A percentile compares a stretch with the other conserved stretches of the same genome.
phyloP scores from a whole-genome alignment of 2,113 vertebrate species.

The Aptenodytes forsteri region DNA sequence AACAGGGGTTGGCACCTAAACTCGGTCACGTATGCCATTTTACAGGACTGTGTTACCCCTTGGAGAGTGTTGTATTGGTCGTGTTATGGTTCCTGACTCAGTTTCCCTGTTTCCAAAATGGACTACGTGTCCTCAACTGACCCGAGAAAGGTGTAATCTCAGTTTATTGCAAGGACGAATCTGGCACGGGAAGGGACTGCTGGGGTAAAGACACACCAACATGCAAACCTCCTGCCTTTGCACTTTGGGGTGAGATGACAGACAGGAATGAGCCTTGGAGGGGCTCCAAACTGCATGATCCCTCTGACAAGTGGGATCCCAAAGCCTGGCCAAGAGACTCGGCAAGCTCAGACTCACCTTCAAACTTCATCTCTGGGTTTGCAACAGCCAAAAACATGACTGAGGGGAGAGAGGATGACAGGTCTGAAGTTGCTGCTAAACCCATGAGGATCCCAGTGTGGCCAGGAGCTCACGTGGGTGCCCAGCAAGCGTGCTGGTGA shows the following conservation, averaged over 20 bases:
- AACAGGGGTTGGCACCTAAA: neutral
- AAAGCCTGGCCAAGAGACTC: neutral
- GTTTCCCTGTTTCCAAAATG: neutral
- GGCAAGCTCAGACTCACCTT: neutral
- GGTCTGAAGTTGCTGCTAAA: neutral
- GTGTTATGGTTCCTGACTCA: neutral
- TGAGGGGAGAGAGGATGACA: neutral
- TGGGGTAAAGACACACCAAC: neutral
- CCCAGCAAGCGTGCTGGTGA: neutral
- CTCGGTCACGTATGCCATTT: fast-evolving
- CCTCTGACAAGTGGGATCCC: neutral
- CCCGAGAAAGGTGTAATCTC: neutral
- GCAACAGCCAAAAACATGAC: neutral
- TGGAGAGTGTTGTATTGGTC: fast-evolving
- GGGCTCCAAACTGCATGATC: neutral
- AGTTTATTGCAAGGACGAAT: neutral
- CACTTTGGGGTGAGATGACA: neutral
- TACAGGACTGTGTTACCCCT: neutral
- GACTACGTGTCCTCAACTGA: neutral
- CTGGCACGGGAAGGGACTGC: neutral
- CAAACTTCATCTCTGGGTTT: neutral
- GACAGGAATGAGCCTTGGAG: neutral
- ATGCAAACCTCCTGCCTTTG: neutral
- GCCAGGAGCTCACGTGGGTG: neutral
- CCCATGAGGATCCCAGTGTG: neutral